phyloP scores from a whole-genome alignment of 1,140 invertebrate species.

The Drosophila auraria region DNA sequence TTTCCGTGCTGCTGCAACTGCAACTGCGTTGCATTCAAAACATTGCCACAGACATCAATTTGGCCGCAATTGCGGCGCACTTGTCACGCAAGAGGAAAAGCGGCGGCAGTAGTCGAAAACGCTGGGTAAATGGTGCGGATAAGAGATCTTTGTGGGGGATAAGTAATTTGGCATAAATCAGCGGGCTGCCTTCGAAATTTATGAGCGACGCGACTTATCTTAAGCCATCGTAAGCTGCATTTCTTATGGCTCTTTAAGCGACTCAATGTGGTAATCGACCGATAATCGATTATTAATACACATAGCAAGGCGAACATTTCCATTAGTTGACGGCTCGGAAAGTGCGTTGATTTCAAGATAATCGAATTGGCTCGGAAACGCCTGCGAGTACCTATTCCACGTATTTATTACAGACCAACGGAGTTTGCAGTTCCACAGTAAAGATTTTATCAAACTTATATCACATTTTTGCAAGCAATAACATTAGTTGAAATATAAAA shows the following conservation, averaged over 20 bases:
- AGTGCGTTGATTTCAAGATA: conserved; percentile 4
- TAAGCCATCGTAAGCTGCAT: conserved; percentile 10
- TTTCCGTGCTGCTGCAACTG: conserved; percentile 7
- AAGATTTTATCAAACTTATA: not conserved
- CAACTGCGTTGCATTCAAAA: not conserved
- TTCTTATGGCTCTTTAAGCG: conserved; percentile 3
- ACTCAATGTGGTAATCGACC: conserved; percentile 25
- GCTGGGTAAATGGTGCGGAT: conserved; percentile 5
- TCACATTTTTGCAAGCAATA: not conserved
- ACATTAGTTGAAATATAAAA: not conserved
- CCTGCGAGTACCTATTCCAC: not conserved
- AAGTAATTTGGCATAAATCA: conserved; percentile 27
- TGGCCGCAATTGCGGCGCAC: conserved; percentile 19
- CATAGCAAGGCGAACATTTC: conserved; percentile 5
- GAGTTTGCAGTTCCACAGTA: not conserved
- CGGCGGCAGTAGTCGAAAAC: conserved; percentile 7
- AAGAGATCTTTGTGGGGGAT: not conserved
- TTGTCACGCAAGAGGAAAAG: conserved; percentile 37
- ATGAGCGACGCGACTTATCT: conserved; percentile 9
- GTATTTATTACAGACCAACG: not conserved
- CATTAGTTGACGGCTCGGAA: conserved; percentile 5
- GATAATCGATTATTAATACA: conserved; percentile 14
- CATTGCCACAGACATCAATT: conserved; percentile 31
- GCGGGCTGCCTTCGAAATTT: conserved; percentile 28
- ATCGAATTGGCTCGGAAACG: not conserved